phyloP scores from a whole-genome alignment of 1,140 invertebrate species.

The Drosophila ambigua region DNA sequence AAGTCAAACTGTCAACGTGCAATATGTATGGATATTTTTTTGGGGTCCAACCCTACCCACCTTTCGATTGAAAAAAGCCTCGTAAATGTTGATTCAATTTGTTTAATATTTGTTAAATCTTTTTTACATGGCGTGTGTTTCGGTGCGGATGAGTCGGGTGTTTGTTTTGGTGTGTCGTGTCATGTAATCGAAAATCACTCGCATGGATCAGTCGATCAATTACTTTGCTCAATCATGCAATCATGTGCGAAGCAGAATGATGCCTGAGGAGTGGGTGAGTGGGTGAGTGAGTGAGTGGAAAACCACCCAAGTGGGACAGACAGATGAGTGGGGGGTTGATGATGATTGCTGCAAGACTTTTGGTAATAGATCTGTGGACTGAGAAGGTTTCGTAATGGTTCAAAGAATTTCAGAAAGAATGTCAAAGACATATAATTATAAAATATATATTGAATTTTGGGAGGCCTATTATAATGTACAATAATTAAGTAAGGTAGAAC shows the following conservation, averaged over 20 bases:
- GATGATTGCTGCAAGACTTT: not conserved
- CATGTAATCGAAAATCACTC: constrained; percentile 74
- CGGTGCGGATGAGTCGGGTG: constrained; percentile 27
- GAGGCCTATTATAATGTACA: too few relatives aligned
- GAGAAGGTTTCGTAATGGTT: constrained; percentile 25
- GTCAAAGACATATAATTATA: too few relatives aligned
- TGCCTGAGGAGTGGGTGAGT: not conserved
- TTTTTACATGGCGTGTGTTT: not conserved
- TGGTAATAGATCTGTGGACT: constrained; percentile 1
- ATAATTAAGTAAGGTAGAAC: too few relatives aligned
- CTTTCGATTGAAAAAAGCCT: constrained; percentile 31
- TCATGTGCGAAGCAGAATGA: constrained; percentile 36
- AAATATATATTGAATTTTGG: too few relatives aligned
- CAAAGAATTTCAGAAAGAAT: not conserved
- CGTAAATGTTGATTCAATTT: constrained; percentile 27
- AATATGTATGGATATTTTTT: constrained; percentile 2
- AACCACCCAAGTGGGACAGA: too few relatives aligned
- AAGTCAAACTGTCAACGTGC: constrained; percentile 69
- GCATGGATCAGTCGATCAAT: constrained; percentile 74
- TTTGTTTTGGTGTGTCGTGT: constrained; percentile 44
- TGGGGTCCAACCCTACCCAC: constrained; percentile 38
- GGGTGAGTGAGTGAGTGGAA: not conserved
- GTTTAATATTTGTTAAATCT: constrained; percentile 34
- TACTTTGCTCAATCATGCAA: constrained; percentile 72
- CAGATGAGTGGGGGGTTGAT: too few relatives aligned